Conservation (phyloP, 92 coral and sea anemone genomes). For the Muricea muricata region DNA sequence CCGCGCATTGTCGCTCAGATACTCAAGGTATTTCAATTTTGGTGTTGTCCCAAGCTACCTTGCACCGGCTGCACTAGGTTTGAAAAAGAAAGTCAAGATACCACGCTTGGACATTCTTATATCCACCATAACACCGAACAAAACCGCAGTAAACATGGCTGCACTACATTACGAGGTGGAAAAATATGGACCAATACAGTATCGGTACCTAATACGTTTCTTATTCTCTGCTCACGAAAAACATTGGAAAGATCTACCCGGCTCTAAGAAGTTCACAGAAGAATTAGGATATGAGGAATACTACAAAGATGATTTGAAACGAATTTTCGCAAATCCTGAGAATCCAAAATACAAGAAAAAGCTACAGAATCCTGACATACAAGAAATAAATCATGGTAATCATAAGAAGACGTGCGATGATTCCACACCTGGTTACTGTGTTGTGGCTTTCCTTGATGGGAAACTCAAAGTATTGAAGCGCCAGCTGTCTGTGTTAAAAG, state of each 20-base stretch:
- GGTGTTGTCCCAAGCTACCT: slow-evolving; percentile 75
- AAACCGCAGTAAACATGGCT: slow-evolving; percentile 59
- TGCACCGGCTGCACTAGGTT: slow-evolving; percentile 55
- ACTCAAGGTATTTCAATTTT: slow-evolving; percentile 86
- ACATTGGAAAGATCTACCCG: slow-evolving; percentile 83
- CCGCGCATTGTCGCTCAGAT: slow-evolving; percentile 79
- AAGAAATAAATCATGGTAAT: slow-evolving; percentile 76
- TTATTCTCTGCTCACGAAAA: slow-evolving; percentile 88
- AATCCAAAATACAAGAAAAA: not conserved
- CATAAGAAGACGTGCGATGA: slow-evolving; percentile 75
- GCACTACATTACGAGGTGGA: slow-evolving; percentile 74
- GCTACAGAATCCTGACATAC: not conserved
- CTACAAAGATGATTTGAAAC: slow-evolving; percentile 71
- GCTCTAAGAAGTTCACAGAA: slow-evolving; percentile 71
- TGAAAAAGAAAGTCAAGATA: slow-evolving; percentile 60
- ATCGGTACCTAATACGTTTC: slow-evolving; percentile 77
- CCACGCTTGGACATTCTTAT: slow-evolving; percentile 79
- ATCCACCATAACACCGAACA: slow-evolving; percentile 64
- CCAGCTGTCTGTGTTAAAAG: slow-evolving; percentile 47
- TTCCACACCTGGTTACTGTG: slow-evolving; percentile 72
- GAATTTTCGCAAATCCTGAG: slow-evolving; percentile 52
- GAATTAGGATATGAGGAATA: slow-evolving; percentile 71
- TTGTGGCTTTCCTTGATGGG: slow-evolving; percentile 80
- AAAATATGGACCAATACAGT: slow-evolving; percentile 79
- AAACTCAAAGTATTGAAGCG: slow-evolving; percentile 12